Percentiles rank a stretch among this genome's conserved stretches.
phyloP scores from a whole-genome alignment of 2,888 invertebrate genomes.

The Cyclophora albipunctata region DNA sequence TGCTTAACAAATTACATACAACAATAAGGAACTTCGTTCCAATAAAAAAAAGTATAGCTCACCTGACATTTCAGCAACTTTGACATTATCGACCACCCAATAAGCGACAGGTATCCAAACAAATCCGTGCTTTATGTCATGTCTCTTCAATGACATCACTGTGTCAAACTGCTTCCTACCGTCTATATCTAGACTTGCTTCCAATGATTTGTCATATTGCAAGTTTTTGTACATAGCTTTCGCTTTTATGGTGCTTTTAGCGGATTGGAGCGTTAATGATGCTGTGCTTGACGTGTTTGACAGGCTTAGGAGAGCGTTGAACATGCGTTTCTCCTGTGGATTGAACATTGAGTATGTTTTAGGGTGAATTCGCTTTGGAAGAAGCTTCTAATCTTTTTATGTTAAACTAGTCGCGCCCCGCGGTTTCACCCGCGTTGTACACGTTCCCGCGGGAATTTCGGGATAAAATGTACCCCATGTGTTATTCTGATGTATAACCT shows the following conservation, averaged over 20 bases:
- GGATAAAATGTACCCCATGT: too few species aligned
- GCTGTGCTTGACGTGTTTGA: constrained; percentile 60
- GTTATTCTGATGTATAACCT: too few species aligned
- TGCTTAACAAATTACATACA: too few species aligned
- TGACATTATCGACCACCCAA: constrained; percentile 82
- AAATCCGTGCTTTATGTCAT: constrained; percentile 78
- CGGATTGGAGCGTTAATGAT: constrained; percentile 79
- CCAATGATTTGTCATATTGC: constrained; percentile 79
- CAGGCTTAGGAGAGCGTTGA: constrained; percentile 53
- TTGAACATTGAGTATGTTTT: neutral
- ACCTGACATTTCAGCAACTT: constrained; percentile 83
- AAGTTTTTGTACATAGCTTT: constrained; percentile 83
- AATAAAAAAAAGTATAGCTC: constrained; percentile 15
- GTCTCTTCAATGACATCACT: constrained; percentile 74
- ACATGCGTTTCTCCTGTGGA: constrained; percentile 64
- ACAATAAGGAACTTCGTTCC: too few species aligned
- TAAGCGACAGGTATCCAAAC: constrained; percentile 82
- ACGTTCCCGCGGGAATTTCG: too few species aligned
- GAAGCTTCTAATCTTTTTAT: too few species aligned
- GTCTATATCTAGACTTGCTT: constrained; percentile 83
- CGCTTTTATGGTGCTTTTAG: constrained; percentile 79
- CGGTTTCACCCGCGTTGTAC: too few species aligned
- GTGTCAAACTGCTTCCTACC: constrained; percentile 82
- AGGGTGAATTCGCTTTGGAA: too few species aligned
- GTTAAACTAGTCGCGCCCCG: too few species aligned